phyloP scores from a whole-genome alignment of 2,113 vertebrate species.

The Melanocharis versteri region DNA sequence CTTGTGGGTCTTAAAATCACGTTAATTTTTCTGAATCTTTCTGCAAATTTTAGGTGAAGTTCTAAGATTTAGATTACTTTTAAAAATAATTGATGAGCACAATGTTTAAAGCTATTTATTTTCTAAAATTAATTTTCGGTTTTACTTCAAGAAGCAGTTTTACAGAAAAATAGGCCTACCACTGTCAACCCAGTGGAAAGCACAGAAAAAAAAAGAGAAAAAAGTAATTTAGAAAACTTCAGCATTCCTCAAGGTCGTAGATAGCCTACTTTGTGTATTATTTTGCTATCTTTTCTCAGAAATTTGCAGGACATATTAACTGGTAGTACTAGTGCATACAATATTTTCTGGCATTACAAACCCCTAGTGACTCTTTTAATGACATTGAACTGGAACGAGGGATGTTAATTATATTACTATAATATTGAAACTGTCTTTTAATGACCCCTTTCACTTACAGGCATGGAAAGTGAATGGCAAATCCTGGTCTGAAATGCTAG shows the following conservation, averaged over 20 bases:
- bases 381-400: neutral
- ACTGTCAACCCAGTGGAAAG: neutral
- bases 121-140: neutral
- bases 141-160: neutral
- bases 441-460: neutral
- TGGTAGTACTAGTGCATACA: neutral
- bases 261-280: neutral
- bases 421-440: neutral
- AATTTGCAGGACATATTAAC: neutral
- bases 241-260: neutral
- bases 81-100: neutral
- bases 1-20: neutral
- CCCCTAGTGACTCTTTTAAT: neutral
- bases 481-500: neutral
- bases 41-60: neutral
- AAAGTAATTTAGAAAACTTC: neutral
- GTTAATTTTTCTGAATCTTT: neutral
- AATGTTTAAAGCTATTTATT: neutral
- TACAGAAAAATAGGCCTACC: neutral
- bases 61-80: neutral
- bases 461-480: neutral
- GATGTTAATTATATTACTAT: neutral
- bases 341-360: neutral
- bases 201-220: neutral
- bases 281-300: neutral